Evolutionary conservation across 1,140 invertebrate species (phyloP).

Genomic region (Trialeurodes vaporariorum): DNA sequence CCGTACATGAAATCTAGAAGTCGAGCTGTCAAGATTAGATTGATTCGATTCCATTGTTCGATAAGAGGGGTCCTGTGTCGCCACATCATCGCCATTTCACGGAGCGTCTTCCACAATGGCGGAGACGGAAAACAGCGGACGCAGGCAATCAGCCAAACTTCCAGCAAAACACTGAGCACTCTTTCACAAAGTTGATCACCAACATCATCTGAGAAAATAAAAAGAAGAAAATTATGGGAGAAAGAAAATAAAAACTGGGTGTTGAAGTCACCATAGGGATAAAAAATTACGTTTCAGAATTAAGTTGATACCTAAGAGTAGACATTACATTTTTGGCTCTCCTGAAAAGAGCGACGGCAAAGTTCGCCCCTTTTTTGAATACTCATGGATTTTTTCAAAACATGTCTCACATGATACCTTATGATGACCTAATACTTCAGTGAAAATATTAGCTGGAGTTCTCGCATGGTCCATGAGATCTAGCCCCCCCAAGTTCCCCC

Average conservation of each 20-base stretch:
- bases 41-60: slow-evolving; percentile 91
- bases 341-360: too few species aligned
- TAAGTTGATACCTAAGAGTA: too few species aligned
- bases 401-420: too few species aligned
- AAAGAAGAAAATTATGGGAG: neutral
- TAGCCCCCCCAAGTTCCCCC: too few species aligned
- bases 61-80: slow-evolving; percentile 82
- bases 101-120: slow-evolving; percentile 88
- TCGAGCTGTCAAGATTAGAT: slow-evolving; percentile 72
- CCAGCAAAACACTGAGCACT: slow-evolving; percentile 84
- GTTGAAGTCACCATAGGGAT: too few species aligned
- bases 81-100: slow-evolving; percentile 86
- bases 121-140: slow-evolving; percentile 82
- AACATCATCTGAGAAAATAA: slow-evolving; percentile 56
- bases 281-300: too few species aligned
- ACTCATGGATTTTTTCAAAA: too few species aligned
- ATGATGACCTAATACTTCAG: too few species aligned
- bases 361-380: too few species aligned
- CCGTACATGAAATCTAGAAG: slow-evolving; percentile 83
- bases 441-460: too few species aligned
- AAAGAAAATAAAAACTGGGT: slow-evolving; percentile 6
- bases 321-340: too few species aligned
- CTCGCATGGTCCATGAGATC: too few species aligned
- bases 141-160: slow-evolving; percentile 90
- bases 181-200: slow-evolving; percentile 90